Percentiles rank a stretch among this genome's conserved stretches.
These are phyloP conservation scores for Archivesica marissinica DNA, from an alignment of 1,140 invertebrate genomes.

Conservation along the genomic window DNA sequence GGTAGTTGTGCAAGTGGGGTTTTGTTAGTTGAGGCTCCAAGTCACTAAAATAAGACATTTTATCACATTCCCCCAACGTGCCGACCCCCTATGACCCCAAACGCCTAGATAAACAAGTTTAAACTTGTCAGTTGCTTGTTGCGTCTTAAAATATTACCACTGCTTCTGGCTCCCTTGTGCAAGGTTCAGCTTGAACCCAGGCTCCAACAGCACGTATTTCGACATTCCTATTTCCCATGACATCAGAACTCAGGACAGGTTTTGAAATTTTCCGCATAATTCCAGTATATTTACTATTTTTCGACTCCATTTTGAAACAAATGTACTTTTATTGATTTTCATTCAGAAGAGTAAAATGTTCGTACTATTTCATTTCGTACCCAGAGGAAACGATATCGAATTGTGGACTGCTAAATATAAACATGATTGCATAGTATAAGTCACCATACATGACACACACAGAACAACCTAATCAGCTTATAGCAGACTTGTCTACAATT, in stretches of 20 bases:
- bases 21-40: no score
- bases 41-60: no score
- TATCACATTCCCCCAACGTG: not conserved
- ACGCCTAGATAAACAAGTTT: not conserved
- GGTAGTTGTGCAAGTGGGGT: no score
- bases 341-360: slow-evolving; percentile 19
- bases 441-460: no score
- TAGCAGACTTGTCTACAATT: no score
- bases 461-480: no score
- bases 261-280: slow-evolving; percentile 71
- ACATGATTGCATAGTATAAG: no score
- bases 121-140: no score
- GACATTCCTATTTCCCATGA: slow-evolving; percentile 81
- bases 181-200: slow-evolving; percentile 78
- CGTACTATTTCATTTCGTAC: not conserved
- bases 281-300: slow-evolving; percentile 27
- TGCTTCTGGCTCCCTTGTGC: slow-evolving; percentile 52
- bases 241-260: slow-evolving; percentile 77
- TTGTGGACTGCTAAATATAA: no score
- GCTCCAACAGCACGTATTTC: slow-evolving; percentile 81
- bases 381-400: no score
- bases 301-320: slow-evolving; percentile 71
- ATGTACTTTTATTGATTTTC: not conserved
- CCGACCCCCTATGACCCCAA: no score
- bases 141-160: slow-evolving; percentile 59